Percentiles rank a stretch among this genome's conserved stretches.
Conservation (phyloP, 2,888 invertebrate genomes). For the Augochlorella aurata region DNA sequence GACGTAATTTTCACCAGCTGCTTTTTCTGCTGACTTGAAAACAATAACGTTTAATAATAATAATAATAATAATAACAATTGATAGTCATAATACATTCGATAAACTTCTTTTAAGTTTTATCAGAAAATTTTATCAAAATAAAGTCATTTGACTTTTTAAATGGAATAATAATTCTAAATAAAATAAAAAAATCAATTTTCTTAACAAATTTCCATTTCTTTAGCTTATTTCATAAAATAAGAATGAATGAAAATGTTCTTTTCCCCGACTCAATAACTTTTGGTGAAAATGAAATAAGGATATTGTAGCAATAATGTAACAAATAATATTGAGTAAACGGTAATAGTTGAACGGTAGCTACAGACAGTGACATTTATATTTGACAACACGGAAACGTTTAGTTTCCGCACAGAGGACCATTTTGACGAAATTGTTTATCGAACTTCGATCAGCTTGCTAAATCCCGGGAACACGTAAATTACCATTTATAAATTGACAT, state of each 20-base stretch:
- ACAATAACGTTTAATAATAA: no score
- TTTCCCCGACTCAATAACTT: not conserved
- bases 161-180: no score
- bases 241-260: not conserved
- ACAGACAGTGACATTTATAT: conserved; percentile 15
- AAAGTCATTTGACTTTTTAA: not conserved
- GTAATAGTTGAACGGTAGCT: not conserved
- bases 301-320: no score
- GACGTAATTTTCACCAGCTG: no score
- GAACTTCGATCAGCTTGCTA: conserved; percentile 40
- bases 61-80: no score
- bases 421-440: conserved; percentile 54
- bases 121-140: no score
- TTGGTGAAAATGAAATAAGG: not conserved
- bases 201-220: not conserved
- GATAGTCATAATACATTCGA: no score
- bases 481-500: conserved; percentile 41
- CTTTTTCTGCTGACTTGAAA: no score
- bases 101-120: no score
- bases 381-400: not conserved
- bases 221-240: not conserved
- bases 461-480: conserved; percentile 43
- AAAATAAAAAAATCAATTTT: not conserved
- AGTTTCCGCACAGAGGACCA: not conserved
- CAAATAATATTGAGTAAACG: no score